Evolutionary conservation across 2,797 vertebrate genomes (phyloP), one percentile per base, ranked within the genome.

Genomic region (Anguilla anguilla): DNA sequence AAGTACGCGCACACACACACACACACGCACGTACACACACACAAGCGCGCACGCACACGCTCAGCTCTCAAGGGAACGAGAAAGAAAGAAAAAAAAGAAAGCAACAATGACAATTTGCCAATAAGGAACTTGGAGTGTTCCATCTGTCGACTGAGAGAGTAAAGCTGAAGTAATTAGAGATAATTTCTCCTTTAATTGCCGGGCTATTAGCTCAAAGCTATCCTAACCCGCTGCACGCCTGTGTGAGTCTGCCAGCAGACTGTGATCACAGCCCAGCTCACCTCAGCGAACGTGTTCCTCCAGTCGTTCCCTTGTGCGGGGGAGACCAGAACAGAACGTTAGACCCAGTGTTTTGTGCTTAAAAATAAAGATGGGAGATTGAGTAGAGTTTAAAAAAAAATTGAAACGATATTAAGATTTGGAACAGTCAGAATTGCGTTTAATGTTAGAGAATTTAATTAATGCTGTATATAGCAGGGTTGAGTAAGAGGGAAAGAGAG

Each of bases 101-200:
- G 94, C 95, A 95, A 96, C 94, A 95, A 90, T 94, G 94, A 96
- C 94, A 94, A 94, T 94, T 95, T 96, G 95, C 93, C 94, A 95
- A 92, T 94, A 95, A 94, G 85, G 88, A 93, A 91, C 91, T 95
- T 93, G 93, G 92, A 95, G 93, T 92, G 92, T 94, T 95, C 95
- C 94, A 95, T 96, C 94, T 95, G 95, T 95, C 95, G 95, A 92
- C 91, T 93, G 92, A 91, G 87, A 91, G 94, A 95, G 93, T 94
- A 91, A 94, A 95, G 95, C 95, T 94, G 90, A 91, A 93, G 93
- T 95, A 96, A 95, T 97, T 96, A 96, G 94, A 91, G 94, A 94
- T 96, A 94, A 96, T 96, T 96, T 96, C 95, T 96, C 94, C 94
- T 93, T 88, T 97, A 96, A 96, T 96, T 96, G 95, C 95, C 93